These are phyloP conservation scores for Martes martes DNA, from an alignment of 2,113 vertebrate genomes.

Conservation along the genomic window DNA sequence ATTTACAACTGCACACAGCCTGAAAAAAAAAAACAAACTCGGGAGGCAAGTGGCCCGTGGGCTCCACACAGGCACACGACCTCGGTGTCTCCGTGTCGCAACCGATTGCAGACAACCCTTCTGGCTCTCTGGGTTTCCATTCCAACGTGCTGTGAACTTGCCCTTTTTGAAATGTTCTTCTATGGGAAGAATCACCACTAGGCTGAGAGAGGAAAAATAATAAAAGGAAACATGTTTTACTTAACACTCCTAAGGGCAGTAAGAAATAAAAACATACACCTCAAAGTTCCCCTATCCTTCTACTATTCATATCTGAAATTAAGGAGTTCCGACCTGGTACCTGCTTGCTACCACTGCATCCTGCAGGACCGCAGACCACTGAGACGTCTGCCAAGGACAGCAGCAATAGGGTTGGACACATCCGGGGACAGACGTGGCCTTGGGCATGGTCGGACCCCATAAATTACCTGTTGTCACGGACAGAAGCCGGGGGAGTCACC, in stretches of 20 bases:
- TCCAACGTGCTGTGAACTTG: rapidly evolving
- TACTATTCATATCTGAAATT: neutral
- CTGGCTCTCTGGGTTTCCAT: rapidly evolving
- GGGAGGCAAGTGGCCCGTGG: no score
- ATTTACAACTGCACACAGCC: neutral
- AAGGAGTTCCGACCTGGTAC: neutral
- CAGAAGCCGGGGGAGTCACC: no score
- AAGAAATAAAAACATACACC: neutral
- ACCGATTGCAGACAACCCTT: neutral
- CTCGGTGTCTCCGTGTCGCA: rapidly evolving
- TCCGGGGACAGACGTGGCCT: rapidly evolving
- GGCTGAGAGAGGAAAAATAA: neutral
- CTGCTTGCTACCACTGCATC: no score
- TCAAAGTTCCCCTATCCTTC: neutral
- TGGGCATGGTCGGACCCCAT: neutral
- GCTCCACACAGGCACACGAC: rapidly evolving
- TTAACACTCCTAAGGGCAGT: neutral
- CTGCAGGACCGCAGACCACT: no score
- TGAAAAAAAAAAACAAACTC: neutral
- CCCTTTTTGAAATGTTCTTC: neutral
- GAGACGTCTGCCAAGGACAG: rapidly evolving
- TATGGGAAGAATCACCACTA: neutral
- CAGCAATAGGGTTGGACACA: rapidly evolving
- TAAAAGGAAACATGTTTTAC: neutral
- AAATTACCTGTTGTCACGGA: neutral